phyloP scores from a whole-genome alignment of 2,888 invertebrate genomes.

The Exephanes ischioxanthus region DNA sequence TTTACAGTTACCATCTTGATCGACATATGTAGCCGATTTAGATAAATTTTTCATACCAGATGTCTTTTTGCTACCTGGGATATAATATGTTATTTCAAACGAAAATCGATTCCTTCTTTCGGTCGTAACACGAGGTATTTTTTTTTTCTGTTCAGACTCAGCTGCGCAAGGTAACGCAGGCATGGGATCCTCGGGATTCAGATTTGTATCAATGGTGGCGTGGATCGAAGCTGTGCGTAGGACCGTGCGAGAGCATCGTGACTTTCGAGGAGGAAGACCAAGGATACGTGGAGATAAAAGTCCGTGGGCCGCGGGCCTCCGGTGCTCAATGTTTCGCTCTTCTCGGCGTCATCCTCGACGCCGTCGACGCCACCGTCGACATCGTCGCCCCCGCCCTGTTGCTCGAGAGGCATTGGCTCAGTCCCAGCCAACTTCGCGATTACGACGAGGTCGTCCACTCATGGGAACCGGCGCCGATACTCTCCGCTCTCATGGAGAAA shows the following conservation, averaged over 20 bases:
- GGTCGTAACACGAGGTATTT: neutral
- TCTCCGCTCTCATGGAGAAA: slow-evolving; percentile 80
- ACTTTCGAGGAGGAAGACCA: slow-evolving; percentile 87
- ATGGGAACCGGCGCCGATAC: slow-evolving; percentile 81
- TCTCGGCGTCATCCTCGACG: slow-evolving; percentile 88
- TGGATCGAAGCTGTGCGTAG: slow-evolving; percentile 90
- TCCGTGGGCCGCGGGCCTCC: slow-evolving; percentile 88
- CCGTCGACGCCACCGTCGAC: slow-evolving; percentile 87
- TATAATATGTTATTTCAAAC: too few relatives aligned
- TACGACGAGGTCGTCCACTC: slow-evolving; percentile 83
- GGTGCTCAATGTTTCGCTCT: slow-evolving; percentile 89
- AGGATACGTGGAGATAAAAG: slow-evolving; percentile 89
- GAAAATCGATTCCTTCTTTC: too few relatives aligned
- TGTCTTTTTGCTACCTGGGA: too few relatives aligned
- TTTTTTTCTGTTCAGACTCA: slow-evolving; percentile 85
- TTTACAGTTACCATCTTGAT: too few relatives aligned
- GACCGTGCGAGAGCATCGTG: slow-evolving; percentile 89
- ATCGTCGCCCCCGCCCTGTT: slow-evolving; percentile 90
- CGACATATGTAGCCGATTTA: too few relatives aligned
- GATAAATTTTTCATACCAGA: too few relatives aligned
- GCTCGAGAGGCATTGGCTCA: slow-evolving; percentile 89
- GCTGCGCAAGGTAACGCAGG: slow-evolving; percentile 86
- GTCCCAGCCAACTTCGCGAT: slow-evolving; percentile 87
- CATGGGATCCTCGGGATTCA: slow-evolving; percentile 86
- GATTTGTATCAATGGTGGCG: slow-evolving; percentile 91